A percentile compares a stretch with the other conserved stretches of the same genome.
Conservation (phyloP, 2,113 vertebrate species). For the Syngnathus scovelli region DNA sequence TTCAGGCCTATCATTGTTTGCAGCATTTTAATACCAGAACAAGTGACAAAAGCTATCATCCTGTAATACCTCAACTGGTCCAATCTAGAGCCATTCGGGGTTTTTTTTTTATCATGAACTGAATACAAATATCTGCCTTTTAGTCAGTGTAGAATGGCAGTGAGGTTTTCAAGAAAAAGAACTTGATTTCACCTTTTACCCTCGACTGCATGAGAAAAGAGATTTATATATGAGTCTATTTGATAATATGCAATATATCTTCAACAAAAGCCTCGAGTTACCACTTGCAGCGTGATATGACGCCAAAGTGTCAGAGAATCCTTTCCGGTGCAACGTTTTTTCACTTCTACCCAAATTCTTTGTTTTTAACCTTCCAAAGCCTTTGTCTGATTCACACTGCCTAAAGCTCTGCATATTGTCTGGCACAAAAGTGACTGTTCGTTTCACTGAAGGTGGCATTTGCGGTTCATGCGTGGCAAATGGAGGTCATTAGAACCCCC, state of each 20-base stretch:
- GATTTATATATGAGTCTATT: background rate
- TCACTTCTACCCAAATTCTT: conserved; percentile 10
- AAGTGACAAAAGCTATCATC: background rate
- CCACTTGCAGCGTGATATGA: background rate
- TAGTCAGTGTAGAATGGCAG: background rate
- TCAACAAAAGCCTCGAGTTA: background rate
- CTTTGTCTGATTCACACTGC: conserved; percentile 16
- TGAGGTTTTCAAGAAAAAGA: background rate
- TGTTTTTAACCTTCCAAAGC: conserved; percentile 8
- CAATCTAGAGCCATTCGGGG: background rate
- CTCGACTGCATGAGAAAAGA: background rate
- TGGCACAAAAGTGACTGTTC: conserved; percentile 16
- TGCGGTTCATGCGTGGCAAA: conserved; percentile 35
- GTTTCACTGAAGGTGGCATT: conserved; percentile 41
- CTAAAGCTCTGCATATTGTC: background rate
- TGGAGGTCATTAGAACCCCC: conserved; percentile 6
- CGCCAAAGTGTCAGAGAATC: conserved; percentile 9
- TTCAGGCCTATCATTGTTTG: background rate
- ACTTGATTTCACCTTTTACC: conserved; percentile 1
- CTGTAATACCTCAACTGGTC: background rate
- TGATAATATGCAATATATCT: background rate
- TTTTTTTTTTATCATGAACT: background rate
- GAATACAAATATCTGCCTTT: background rate
- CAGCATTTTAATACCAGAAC: background rate
- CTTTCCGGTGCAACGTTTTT: conserved; percentile 17